These are phyloP conservation scores for Cataglyphis livida DNA, from an alignment of 2,888 invertebrate species.

Conservation along the genomic window DNA sequence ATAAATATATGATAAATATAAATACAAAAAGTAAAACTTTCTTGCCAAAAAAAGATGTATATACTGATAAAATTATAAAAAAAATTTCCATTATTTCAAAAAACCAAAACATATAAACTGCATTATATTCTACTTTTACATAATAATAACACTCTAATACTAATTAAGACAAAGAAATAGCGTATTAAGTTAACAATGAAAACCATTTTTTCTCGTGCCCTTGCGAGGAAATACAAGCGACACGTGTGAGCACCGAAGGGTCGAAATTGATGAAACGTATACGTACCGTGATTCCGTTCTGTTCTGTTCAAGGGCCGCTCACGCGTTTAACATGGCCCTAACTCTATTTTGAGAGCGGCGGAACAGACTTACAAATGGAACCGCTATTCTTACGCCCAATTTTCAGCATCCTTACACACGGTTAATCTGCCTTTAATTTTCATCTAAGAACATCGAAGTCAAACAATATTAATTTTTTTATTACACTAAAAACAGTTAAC, in stretches of 20 bases:
- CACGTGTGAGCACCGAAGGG: conserved; percentile 31
- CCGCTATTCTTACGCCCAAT: conserved; percentile 33
- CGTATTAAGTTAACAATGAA: not conserved
- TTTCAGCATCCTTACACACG: conserved; percentile 7
- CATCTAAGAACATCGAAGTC: not conserved
- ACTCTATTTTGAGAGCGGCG: conserved; percentile 60
- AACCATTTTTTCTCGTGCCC: not conserved
- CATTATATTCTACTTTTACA: not conserved
- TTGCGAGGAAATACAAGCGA: conserved; percentile 31
- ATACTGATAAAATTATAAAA: not conserved
- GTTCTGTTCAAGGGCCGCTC: conserved; percentile 28
- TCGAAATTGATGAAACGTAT: conserved; percentile 38
- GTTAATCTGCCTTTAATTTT: conserved; percentile 14
- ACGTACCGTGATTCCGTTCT: conserved; percentile 31
- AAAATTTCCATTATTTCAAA: not conserved
- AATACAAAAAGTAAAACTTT: not conserved
- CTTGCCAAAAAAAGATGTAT: not conserved
- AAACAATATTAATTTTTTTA: not conserved
- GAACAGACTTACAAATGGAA: conserved; percentile 31
- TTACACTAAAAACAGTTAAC: not conserved
- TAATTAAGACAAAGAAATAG: conserved; percentile 21
- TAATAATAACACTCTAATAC: not conserved
- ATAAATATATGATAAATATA: not conserved
- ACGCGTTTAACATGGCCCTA: conserved; percentile 12
- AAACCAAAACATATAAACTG: not conserved